Conservation (phyloP, 2,888 invertebrate genomes). For the Apamea crenata region DNA sequence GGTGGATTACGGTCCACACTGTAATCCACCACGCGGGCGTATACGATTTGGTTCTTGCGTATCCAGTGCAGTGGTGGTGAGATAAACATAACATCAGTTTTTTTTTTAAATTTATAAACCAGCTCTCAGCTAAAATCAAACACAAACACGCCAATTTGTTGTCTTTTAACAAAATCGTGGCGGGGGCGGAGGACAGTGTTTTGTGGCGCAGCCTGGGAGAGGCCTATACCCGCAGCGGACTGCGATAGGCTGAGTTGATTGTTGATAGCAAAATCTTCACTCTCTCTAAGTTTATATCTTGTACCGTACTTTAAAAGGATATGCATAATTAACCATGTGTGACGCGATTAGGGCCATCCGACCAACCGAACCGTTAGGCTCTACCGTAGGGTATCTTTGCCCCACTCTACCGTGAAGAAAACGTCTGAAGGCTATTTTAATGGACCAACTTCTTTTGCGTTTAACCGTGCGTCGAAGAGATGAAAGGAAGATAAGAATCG, state of each 20-base stretch:
- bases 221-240: too few relatives aligned
- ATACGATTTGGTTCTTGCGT: background rate
- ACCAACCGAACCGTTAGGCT: conserved; percentile 72
- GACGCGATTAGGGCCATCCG: conserved; percentile 81
- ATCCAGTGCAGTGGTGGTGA: background rate
- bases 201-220: too few relatives aligned
- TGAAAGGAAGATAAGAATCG: conserved; percentile 38
- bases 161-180: background rate
- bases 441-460: conserved; percentile 59
- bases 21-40: background rate
- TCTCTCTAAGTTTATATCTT: conserved; percentile 33
- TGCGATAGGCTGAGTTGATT: too few relatives aligned
- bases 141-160: background rate
- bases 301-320: conserved; percentile 73
- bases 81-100: background rate
- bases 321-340: conserved; percentile 87
- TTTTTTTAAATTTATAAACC: background rate
- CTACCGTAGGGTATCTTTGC: conserved; percentile 69
- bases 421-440: conserved; percentile 73
- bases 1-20: background rate
- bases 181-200: too few relatives aligned
- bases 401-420: conserved; percentile 71
- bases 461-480: conserved; percentile 48
- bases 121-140: background rate
- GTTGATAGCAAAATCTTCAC: background rate